These are phyloP conservation scores for Cataglyphis hispanica DNA, from an alignment of 1,140 invertebrate genomes.

Conservation along the genomic window DNA sequence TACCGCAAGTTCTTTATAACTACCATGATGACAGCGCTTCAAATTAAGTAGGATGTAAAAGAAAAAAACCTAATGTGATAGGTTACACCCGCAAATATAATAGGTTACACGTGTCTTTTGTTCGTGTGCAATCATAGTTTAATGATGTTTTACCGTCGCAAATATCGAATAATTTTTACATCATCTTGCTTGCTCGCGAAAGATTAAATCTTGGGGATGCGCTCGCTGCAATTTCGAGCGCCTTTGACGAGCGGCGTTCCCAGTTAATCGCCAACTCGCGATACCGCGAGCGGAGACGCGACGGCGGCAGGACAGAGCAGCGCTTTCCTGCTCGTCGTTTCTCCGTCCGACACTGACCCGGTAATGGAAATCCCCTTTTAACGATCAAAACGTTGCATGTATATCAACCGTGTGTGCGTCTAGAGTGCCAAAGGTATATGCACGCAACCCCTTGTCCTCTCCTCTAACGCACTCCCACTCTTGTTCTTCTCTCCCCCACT, in stretches of 20 bases:
- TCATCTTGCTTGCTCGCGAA: neutral
- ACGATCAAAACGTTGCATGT: conserved; percentile 52
- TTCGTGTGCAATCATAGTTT: neutral
- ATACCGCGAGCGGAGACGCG: conserved; percentile 37
- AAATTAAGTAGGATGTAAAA: neutral
- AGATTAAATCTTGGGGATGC: too few relatives aligned
- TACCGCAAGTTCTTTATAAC: neutral
- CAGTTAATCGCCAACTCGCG: conserved; percentile 44
- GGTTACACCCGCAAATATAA: neutral
- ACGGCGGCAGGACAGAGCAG: neutral
- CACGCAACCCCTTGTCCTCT: conserved; percentile 51
- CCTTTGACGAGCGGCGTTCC: neutral
- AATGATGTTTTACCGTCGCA: neutral
- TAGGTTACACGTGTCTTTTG: neutral
- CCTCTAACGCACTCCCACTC: conserved; percentile 40
- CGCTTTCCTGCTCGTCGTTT: conserved; percentile 6
- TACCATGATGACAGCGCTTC: neutral
- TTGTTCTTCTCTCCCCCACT: conserved; percentile 17
- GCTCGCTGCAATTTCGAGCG: conserved; percentile 24
- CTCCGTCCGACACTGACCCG: conserved; percentile 41
- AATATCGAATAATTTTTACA: conserved; percentile 24
- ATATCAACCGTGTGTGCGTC: conserved; percentile 53
- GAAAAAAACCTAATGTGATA: neutral
- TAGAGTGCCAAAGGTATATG: conserved; percentile 55
- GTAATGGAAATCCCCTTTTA: conserved; percentile 57